These are phyloP conservation scores for Macroteleia sp. DNA, from an alignment of 2,888 invertebrate species.

Conservation along the genomic window DNA sequence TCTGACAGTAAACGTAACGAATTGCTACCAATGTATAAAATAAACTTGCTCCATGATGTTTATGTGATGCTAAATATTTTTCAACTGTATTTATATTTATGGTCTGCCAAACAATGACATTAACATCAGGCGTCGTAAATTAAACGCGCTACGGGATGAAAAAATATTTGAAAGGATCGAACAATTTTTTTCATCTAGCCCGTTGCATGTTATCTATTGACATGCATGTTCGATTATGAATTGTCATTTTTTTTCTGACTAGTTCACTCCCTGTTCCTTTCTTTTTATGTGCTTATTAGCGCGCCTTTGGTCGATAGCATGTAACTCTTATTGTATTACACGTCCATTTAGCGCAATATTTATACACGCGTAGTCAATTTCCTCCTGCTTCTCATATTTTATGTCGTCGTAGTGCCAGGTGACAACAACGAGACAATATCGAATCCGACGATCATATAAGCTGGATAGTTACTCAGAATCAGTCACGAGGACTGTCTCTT, in stretches of 20 bases:
- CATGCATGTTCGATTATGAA: slow-evolving; percentile 5
- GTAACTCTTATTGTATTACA: slow-evolving; percentile 49
- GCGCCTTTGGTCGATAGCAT: slow-evolving; percentile 46
- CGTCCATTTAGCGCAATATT: slow-evolving; percentile 45
- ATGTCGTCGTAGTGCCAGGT: slow-evolving; percentile 60
- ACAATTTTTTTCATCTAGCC: slow-evolving; percentile 3
- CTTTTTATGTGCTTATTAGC: slow-evolving; percentile 58
- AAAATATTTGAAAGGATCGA: slow-evolving; percentile 52
- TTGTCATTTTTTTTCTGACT: slow-evolving; percentile 19
- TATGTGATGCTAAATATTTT: too few species aligned
- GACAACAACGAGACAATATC: slow-evolving; percentile 66
- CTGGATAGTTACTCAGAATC: slow-evolving; percentile 58
- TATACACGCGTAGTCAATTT: slow-evolving; percentile 52
- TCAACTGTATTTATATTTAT: slow-evolving; percentile 33
- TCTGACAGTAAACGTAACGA: slow-evolving; percentile 49
- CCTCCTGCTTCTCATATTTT: slow-evolving; percentile 55
- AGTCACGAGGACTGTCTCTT: slow-evolving; percentile 56
- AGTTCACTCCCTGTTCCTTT: slow-evolving; percentile 35
- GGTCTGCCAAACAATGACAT: slow-evolving; percentile 36
- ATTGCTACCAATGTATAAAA: slow-evolving; percentile 23
- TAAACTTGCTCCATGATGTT: too few species aligned
- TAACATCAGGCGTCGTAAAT: slow-evolving; percentile 50
- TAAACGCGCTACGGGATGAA: slow-evolving; percentile 50
- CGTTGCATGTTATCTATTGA: slow-evolving; percentile 30
- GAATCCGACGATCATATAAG: slow-evolving; percentile 48